Conservation (phyloP, 2,888 invertebrate species). For the Nomada fabriciana region DNA sequence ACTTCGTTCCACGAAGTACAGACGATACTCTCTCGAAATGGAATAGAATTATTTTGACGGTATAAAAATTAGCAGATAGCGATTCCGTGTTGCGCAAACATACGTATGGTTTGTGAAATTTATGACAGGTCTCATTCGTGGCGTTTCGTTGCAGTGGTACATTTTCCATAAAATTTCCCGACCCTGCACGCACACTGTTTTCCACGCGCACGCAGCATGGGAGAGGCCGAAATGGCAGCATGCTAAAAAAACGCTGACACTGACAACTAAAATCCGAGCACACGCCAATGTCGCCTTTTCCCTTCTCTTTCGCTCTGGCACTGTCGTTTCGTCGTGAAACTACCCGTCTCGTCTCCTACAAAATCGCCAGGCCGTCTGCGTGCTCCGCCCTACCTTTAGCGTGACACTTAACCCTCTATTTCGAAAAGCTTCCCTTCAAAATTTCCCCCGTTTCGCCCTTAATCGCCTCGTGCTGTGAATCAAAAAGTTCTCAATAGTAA, state of each 20-base stretch:
- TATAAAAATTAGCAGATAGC: conserved; percentile 35
- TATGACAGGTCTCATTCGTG: conserved; percentile 30
- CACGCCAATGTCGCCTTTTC: conserved; percentile 48
- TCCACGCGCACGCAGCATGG: conserved; percentile 49
- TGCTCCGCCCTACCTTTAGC: conserved; percentile 1
- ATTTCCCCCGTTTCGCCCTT: conserved; percentile 19
- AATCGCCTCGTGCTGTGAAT: conserved; percentile 10
- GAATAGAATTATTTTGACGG: conserved; percentile 11
- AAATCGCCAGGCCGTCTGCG: conserved; percentile 31
- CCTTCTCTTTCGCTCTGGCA: conserved; percentile 18
- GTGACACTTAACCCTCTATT: conserved; percentile 44
- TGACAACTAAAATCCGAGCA: conserved; percentile 65
- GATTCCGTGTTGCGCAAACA: conserved; percentile 37
- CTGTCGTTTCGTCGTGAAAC: conserved; percentile 17
- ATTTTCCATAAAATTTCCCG: conserved; percentile 42
- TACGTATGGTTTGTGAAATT: conserved; percentile 24
- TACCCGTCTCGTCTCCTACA: conserved; percentile 42
- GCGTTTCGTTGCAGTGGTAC: conserved; percentile 10
- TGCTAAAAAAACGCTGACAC: conserved; percentile 72
- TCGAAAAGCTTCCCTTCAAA: conserved; percentile 8
- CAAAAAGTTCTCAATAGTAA: background rate
- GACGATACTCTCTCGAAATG: background rate
- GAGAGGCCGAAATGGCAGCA: conserved; percentile 72
- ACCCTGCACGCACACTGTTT: conserved; percentile 32
- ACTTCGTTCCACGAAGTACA: background rate